Evolutionary conservation across 2,888 invertebrate species (phyloP).

Genomic region (Parasteatoda lunata): DNA sequence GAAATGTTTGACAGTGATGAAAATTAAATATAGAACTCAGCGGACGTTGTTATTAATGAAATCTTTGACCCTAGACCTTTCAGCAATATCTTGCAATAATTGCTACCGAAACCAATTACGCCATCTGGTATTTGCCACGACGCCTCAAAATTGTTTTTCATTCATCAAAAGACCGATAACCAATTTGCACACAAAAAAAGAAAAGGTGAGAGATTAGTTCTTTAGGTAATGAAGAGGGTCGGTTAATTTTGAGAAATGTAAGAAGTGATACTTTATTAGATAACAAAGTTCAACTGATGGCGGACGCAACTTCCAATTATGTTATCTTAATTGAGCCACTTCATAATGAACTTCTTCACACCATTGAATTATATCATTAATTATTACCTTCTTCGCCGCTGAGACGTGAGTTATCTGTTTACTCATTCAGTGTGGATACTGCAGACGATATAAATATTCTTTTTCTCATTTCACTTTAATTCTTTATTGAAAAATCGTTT

Average conservation of each 20-base stretch:
- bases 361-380: not conserved
- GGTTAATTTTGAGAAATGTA: not conserved
- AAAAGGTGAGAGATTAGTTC: too few relatives aligned
- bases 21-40: too few relatives aligned
- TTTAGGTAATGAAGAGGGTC: not conserved
- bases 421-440: not conserved
- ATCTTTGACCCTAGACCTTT: too few relatives aligned
- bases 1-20: too few relatives aligned
- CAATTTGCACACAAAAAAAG: too few relatives aligned
- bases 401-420: conserved; percentile 24
- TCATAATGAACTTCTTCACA: too few relatives aligned
- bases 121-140: too few relatives aligned
- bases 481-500: not conserved
- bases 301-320: conserved; percentile 15
- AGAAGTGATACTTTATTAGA: not conserved
- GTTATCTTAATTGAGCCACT: conserved; percentile 21
- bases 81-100: too few relatives aligned
- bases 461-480: not conserved
- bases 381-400: conserved; percentile 10
- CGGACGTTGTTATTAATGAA: too few relatives aligned
- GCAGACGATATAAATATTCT: not conserved
- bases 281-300: not conserved
- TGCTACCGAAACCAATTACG: too few relatives aligned
- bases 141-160: too few relatives aligned
- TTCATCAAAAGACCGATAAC: too few relatives aligned